Evolutionary conservation across 2,797 vertebrate species (phyloP), one percentile per base, ranked within the genome.

Genomic region (Delichon dasypus): DNA sequence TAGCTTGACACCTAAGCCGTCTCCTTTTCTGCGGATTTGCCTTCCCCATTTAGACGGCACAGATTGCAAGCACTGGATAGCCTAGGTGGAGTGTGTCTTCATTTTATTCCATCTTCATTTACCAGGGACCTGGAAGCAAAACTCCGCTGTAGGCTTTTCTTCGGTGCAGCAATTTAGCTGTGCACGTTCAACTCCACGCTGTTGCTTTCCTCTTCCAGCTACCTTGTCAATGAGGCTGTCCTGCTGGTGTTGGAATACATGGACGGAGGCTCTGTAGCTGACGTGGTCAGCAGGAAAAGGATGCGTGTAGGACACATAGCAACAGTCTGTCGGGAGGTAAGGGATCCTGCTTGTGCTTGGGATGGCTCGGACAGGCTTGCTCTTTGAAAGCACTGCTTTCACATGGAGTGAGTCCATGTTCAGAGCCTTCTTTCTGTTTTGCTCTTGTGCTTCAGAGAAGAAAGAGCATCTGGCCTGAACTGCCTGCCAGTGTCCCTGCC

Each of bases 161-260:
- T 20, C 30, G 20, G 1, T 22, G 17, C 0, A 17, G 67, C n/a
- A 51, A 13, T 16, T 68, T 10, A 73, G 44, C 47, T 36, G 0
- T 18, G 19, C n/a, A 5, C 16, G 0, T 77, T 90, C 48, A 36
- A 27, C 48, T 53, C 16, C 32, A 4, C 32, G 11, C 86, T 73
- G 16, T 64, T 54, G 48, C 84, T 95, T 76, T 93, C 48, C 74
- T 84, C 13, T 94, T 96, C 50, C 90, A 99, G 99, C 97, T 99
- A 99, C 97, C 97, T 99, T 95, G 98, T 99, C 5, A 98, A 98
- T 54, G 99, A 99, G 83, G 98, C 99, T 94, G 32, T 99, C 44
- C 99, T 98, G 99, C 99, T 99, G 81, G 99, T 99, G 91, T 99
- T 99, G 99, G 99, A 99, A 81, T 99, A 99, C 95, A 97, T 99